Base-by-base conservation (phyloP, 2,113 vertebrate species). In the Channa argus region DNA sequence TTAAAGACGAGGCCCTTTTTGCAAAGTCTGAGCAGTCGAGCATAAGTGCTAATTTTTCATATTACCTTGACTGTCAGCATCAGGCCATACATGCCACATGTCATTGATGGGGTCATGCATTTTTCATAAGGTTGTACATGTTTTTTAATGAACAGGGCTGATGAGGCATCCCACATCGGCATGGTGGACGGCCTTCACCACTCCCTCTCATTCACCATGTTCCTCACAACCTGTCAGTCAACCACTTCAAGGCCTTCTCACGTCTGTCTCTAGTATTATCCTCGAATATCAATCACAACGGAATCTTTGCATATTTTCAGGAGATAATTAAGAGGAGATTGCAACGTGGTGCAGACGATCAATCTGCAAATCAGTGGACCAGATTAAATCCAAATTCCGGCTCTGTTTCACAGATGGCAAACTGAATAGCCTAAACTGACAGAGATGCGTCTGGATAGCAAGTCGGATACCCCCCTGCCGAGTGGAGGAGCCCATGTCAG, bases 281-380 rank as follows among this genome's bases (percentile, higher is more conserved):
- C 68, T 58, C 60, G 41, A 73, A 85, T 89, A 94, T 94, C 94
- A 92, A 93, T 94, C 93, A 94, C 80, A 5, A 4, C 44, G 0
- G 52, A 82, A 88, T 81, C 81, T 84, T 75, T 81, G 86, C 91
- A 88, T 91, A 88, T 85, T 91, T 89, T 71, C 13, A 33, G 12
- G 55, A 54, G 82, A 90, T 90, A 90, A 92, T 93, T 92, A 82
- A 86, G 79, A 83, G 74, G 86, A 88, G 91, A 92, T 82, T 85
- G 85, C 84, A 68, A 81, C 74, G 72, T 77, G 86, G 85, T 56
- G 81, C 82, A 84, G 74, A 70, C 83, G 88, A 94, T 92, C 93
- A 94, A 92, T 94, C 92, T 90, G 85, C 82, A 71, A 86, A 92
- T 87, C 91, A 88, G 85, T 7, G 44, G 86, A 91, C 89, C 86